Evolutionary conservation across 1,140 invertebrate genomes (phyloP), one percentile per base, ranked within the genome.

Genomic region (Monochamus saltuarius): DNA sequence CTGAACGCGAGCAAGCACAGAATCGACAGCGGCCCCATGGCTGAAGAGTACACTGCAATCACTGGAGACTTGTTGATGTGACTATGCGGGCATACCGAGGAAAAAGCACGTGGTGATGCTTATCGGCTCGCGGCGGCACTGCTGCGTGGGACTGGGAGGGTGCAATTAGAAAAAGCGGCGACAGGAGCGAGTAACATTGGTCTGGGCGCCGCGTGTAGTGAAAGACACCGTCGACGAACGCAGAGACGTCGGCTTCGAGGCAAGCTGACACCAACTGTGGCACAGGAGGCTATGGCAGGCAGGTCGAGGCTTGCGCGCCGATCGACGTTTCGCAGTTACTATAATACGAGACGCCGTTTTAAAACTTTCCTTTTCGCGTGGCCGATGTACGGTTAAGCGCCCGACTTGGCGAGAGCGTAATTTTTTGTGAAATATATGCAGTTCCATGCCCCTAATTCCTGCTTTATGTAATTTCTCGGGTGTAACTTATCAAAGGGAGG

Each of bases 261-360:
- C 67, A 65, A 56, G 47, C 67, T 67, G 67, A 55, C 62, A 61
- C 64, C 52, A 55, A 67, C 65, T 68, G 66, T 65, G 63, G 49
- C 43, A 35, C 43, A 55, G 60, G 61, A 58, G 56, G 49, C 64
- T 46, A 40, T 49, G 55, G 52, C 61, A 29, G 52, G 16, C 29
- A 29, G 43, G 46, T 39, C 14, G 49, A 68, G 49, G 64, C 66
- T 68, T 68, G 66, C 66, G 66, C 66, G 57, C 29, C 50, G 47
- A 49, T 22, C 38, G 45, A 42, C 52, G 39, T 59, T 50, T 49
- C 43, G 40, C 16, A 42, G 50, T 47, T 47, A 47, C 45, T 47
- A 47, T 47, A 16, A 9, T 19, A 47, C 13, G 14, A 35, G 34
- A 22, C 7, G 49, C 9, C 17, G 49, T 35, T 51, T 51, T 51